Conservation (phyloP, 2,888 invertebrate species). For the Eupithecia inturbata region DNA sequence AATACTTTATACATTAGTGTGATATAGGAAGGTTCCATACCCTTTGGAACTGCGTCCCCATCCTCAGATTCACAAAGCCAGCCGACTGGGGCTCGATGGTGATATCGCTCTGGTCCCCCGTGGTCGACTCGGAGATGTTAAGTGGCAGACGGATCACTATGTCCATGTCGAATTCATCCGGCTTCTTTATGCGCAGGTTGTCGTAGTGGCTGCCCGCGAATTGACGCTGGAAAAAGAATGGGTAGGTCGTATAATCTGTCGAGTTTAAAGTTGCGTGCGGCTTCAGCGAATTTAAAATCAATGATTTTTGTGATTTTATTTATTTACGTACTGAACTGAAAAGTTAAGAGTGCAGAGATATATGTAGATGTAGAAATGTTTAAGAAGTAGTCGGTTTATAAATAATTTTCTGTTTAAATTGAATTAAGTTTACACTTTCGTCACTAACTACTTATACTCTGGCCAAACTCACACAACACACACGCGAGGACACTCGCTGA, state of each 20-base stretch:
- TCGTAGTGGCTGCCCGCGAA: slow-evolving; percentile 86
- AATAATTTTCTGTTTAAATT: too few species aligned
- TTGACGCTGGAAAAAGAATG: slow-evolving; percentile 58
- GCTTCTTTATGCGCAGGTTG: slow-evolving; percentile 81
- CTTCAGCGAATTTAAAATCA: too few species aligned
- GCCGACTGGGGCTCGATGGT: slow-evolving; percentile 65
- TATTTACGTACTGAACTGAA: too few species aligned
- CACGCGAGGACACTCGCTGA: too few species aligned
- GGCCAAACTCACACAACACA: too few species aligned
- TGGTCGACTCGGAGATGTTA: slow-evolving; percentile 52
- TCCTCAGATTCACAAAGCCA: slow-evolving; percentile 75
- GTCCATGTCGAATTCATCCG: slow-evolving; percentile 86
- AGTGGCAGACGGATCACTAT: slow-evolving; percentile 81
- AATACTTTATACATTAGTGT: slow-evolving; percentile 53
- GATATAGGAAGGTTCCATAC: slow-evolving; percentile 35
- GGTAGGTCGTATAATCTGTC: background rate
- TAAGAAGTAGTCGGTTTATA: too few species aligned
- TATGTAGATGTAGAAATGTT: too few species aligned
- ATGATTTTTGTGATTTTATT: too few species aligned
- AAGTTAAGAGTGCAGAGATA: too few species aligned
- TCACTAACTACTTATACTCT: too few species aligned
- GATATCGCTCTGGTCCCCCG: slow-evolving; percentile 64
- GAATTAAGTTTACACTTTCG: too few species aligned
- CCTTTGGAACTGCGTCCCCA: slow-evolving; percentile 65
- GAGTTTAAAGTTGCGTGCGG: background rate